Conservation (phyloP, 2,888 invertebrate genomes). For the Caenorhabditis drosophilae region DNA sequence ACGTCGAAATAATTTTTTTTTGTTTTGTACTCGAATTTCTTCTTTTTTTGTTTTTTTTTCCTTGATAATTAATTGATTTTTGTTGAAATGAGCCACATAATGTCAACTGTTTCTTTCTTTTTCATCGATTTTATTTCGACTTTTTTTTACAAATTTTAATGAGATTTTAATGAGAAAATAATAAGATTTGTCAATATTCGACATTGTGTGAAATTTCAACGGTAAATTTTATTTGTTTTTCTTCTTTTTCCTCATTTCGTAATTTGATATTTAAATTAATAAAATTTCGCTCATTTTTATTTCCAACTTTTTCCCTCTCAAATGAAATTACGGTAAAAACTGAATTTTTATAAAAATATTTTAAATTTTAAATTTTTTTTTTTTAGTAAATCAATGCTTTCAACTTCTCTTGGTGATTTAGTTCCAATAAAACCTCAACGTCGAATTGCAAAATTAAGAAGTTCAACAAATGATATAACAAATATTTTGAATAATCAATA, state of each 20-base stretch:
- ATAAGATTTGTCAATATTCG: no score
- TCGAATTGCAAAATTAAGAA: constrained; percentile 38
- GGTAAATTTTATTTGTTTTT: background rate
- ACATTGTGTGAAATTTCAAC: no score
- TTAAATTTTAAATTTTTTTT: background rate
- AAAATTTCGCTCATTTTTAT: background rate
- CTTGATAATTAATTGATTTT: background rate
- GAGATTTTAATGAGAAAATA: no score
- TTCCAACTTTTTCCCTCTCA: constrained; percentile 1
- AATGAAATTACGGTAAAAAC: constrained; percentile 1
- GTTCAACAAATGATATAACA: constrained; percentile 27
- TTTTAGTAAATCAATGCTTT: constrained; percentile 33
- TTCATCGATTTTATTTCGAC: no score
- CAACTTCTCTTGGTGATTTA: constrained; percentile 34
- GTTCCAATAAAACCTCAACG: constrained; percentile 46
- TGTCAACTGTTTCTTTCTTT: no score
- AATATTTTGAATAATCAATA: constrained; percentile 13
- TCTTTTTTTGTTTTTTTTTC: background rate
- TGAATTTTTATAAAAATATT: background rate
- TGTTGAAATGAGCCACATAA: constrained; percentile 4
- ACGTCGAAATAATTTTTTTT: background rate
- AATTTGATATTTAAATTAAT: constrained; percentile 1
- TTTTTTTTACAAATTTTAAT: no score
- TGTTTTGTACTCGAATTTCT: background rate
- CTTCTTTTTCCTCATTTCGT: background rate